Percentiles rank a stretch among this genome's conserved stretches.
These are phyloP conservation scores for Archips xylosteana DNA, from an alignment of 2,888 invertebrate species.

Conservation along the genomic window DNA sequence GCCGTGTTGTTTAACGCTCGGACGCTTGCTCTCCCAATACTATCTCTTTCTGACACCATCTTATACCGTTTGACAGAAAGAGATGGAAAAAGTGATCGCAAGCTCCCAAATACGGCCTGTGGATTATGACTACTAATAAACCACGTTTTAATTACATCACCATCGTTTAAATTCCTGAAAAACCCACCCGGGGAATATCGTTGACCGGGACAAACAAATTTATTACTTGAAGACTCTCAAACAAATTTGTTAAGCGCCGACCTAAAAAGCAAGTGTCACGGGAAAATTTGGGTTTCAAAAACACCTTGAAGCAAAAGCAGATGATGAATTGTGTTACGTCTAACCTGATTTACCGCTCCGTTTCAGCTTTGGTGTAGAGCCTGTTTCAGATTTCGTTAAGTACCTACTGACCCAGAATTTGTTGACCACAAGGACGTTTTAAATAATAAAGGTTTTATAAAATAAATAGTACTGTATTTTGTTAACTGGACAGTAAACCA, in stretches of 20 bases:
- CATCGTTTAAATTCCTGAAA: not conserved
- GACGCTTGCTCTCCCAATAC: too few species aligned
- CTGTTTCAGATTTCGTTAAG: not conserved
- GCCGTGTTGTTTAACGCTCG: too few species aligned
- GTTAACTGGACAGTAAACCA: too few species aligned
- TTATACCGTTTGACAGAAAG: too few species aligned
- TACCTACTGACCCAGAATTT: not conserved
- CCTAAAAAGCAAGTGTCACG: constrained; percentile 45
- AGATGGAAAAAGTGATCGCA: too few species aligned
- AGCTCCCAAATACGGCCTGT: too few species aligned
- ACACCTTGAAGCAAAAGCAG: constrained; percentile 43
- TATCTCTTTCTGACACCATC: too few species aligned
- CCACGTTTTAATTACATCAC: not conserved
- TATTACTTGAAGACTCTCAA: constrained; percentile 47
- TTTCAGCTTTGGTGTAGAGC: not conserved
- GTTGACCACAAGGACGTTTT: too few species aligned
- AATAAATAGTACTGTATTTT: too few species aligned
- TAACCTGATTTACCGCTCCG: constrained; percentile 25
- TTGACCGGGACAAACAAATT: constrained; percentile 27
- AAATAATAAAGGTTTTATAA: too few species aligned
- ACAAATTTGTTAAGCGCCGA: constrained; percentile 55
- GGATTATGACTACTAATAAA: not conserved
- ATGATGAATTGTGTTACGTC: constrained; percentile 41
- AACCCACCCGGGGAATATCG: constrained; percentile 7
- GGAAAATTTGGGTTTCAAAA: constrained; percentile 48